A percentile compares a stretch with the other conserved stretches of the same genome.
Evolutionary conservation across 2,888 invertebrate genomes (phyloP).

Genomic region (Saturnia japonica): DNA sequence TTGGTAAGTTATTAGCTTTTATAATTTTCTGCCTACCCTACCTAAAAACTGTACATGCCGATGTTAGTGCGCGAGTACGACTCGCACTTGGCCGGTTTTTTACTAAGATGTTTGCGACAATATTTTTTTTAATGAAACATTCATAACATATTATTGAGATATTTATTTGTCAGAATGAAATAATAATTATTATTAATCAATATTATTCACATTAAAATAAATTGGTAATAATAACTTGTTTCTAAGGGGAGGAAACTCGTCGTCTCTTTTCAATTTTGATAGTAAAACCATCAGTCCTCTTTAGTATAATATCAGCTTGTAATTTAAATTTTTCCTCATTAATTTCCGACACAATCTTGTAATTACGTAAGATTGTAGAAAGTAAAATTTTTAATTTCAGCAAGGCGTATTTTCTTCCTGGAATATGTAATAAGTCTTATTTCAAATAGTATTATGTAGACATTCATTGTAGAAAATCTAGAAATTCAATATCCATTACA

Average conservation of each 20-base stretch:
- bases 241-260: constrained; percentile 39
- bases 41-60: no score
- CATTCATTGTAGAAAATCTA: no score
- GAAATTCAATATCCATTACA: not conserved
- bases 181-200: not conserved
- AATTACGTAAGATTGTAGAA: constrained; percentile 87
- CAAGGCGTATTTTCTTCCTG: constrained; percentile 89
- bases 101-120: not conserved
- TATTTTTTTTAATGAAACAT: not conserved
- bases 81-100: no score
- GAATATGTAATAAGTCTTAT: constrained; percentile 26
- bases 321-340: constrained; percentile 85
- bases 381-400: constrained; percentile 87
- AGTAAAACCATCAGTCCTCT: constrained; percentile 87
- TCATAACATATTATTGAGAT: not conserved
- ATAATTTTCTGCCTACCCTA: no score
- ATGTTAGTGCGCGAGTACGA: no score
- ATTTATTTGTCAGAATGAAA: not conserved
- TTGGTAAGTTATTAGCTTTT: no score
- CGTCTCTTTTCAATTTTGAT: constrained; percentile 85
- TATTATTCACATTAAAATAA: not conserved
- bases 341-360: constrained; percentile 84
- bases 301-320: constrained; percentile 88
- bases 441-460: not conserved
- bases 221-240: not conserved